Conservation (phyloP, 2,888 invertebrate genomes). For the Anagyrus pseudococci region DNA sequence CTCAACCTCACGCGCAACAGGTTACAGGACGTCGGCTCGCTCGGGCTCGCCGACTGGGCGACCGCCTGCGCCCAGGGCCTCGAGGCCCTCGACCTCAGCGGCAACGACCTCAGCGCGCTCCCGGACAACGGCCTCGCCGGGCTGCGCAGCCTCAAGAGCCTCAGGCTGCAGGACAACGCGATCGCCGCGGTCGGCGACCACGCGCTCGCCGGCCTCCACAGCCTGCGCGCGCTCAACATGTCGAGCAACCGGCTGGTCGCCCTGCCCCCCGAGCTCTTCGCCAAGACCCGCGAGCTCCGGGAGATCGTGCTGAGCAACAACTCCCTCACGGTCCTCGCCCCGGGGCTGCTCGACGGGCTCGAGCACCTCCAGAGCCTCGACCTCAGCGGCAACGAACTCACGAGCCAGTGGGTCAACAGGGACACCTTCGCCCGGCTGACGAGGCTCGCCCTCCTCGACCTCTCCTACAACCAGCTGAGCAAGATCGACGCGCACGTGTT, state of each 20-base stretch:
- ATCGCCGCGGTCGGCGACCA: constrained; percentile 77
- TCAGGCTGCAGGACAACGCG: constrained; percentile 79
- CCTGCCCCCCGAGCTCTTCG: constrained; percentile 80
- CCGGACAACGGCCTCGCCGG: constrained; percentile 76
- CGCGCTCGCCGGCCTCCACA: constrained; percentile 74
- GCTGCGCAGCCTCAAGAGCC: constrained; percentile 72
- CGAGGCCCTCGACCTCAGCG: constrained; percentile 75
- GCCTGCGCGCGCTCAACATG: constrained; percentile 76
- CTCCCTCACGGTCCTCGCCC: constrained; percentile 76
- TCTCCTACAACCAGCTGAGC: constrained; percentile 76
- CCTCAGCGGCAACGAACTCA: constrained; percentile 76
- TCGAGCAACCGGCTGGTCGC: constrained; percentile 80
- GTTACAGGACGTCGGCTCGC: constrained; percentile 77
- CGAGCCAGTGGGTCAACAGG: constrained; percentile 79
- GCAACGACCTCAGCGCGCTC: constrained; percentile 75
- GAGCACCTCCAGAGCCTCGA: constrained; percentile 78
- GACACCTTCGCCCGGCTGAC: constrained; percentile 79
- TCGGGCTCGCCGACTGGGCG: constrained; percentile 79
- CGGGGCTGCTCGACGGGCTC: constrained; percentile 73
- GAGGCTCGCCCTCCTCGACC: constrained; percentile 76
- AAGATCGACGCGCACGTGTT: constrained; percentile 76
- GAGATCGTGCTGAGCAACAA: constrained; percentile 81
- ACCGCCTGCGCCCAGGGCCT: constrained; percentile 73
- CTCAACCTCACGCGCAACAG: constrained; percentile 80
- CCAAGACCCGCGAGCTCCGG: constrained; percentile 74